phyloP scores from a whole-genome alignment of 2,113 vertebrate species.

The Chaenogobius annularis region DNA sequence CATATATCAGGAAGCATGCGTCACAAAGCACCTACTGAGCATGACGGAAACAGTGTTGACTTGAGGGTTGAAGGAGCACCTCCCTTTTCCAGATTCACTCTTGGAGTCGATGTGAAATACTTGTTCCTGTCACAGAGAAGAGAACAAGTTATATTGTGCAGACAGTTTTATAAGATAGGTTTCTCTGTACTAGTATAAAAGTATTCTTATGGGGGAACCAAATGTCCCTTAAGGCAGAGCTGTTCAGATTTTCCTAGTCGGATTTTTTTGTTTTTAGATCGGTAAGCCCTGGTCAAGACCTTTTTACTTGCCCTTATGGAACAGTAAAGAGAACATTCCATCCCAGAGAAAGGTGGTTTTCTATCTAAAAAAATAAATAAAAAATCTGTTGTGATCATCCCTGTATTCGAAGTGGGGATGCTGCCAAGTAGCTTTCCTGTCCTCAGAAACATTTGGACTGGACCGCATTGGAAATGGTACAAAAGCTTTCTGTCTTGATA shows the following conservation, averaged over 20 bases:
- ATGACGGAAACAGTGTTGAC: conserved; percentile 96
- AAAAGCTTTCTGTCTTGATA: conserved; percentile 15
- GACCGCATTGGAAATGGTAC: conserved; percentile 16
- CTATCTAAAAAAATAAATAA: conserved; percentile 22
- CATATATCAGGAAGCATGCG: not conserved
- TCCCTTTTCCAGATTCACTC: conserved; percentile 93
- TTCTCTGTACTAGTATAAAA: conserved; percentile 33
- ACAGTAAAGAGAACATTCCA: conserved; percentile 47
- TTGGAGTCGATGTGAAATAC: conserved; percentile 90
- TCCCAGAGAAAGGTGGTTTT: conserved; percentile 36
- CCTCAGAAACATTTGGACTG: not conserved
- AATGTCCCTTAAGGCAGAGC: conserved; percentile 18
- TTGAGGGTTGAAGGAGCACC: conserved; percentile 95
- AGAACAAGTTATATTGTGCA: conserved; percentile 30
- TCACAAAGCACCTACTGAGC: conserved; percentile 88
- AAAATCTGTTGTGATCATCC: conserved; percentile 24
- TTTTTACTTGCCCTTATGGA: conserved; percentile 35
- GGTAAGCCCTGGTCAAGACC: conserved; percentile 3
- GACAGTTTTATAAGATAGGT: conserved; percentile 36
- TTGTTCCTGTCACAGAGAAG: conserved; percentile 83
- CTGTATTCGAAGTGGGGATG: conserved; percentile 1
- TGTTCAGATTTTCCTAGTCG: conserved; percentile 16
- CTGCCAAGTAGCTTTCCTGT: conserved; percentile 33
- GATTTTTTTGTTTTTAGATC: conserved; percentile 16
- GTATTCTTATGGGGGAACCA: conserved; percentile 18